A percentile compares a stretch with the other conserved stretches of the same genome.
phyloP scores from a whole-genome alignment of 2,888 invertebrate genomes.

The Drosophila cognata region DNA sequence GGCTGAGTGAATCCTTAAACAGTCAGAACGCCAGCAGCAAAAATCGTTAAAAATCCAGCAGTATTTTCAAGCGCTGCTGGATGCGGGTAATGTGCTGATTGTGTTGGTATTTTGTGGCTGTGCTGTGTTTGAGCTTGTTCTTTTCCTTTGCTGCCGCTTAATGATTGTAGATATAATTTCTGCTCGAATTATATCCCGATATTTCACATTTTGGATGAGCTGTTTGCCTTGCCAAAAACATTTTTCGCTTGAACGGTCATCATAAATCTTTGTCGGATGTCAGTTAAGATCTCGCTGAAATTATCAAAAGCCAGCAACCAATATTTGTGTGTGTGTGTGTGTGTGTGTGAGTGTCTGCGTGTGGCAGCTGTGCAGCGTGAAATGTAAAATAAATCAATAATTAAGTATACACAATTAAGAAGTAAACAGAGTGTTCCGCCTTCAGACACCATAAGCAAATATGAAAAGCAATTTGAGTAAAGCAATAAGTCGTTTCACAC shows the following conservation, averaged over 20 bases:
- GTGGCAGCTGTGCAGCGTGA: slow-evolving; percentile 18
- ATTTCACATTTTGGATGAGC: slow-evolving; percentile 27
- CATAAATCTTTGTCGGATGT: slow-evolving; percentile 61
- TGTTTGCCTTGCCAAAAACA: slow-evolving; percentile 43
- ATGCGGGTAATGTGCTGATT: not conserved
- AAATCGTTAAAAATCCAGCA: slow-evolving; percentile 63
- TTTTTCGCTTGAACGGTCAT: slow-evolving; percentile 60
- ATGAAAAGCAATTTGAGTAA: slow-evolving; percentile 5
- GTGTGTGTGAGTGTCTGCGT: slow-evolving; percentile 18
- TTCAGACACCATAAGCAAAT: not conserved
- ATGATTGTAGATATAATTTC: slow-evolving; percentile 48
- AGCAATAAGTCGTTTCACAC: not conserved
- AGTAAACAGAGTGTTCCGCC: slow-evolving; percentile 24
- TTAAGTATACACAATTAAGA: slow-evolving; percentile 43
- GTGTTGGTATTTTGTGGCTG: not conserved
- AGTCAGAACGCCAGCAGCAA: slow-evolving; percentile 19
- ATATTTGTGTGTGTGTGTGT: slow-evolving; percentile 13
- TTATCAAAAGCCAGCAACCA: slow-evolving; percentile 43
- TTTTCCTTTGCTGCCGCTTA: slow-evolving; percentile 5
- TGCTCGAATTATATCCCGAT: slow-evolving; percentile 11
- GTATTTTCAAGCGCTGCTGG: slow-evolving; percentile 39
- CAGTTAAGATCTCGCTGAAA: slow-evolving; percentile 20
- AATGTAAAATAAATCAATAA: slow-evolving; percentile 48
- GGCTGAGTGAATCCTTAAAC: slow-evolving; percentile 46
- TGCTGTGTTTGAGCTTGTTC: slow-evolving; percentile 16